Conservation (phyloP, 2,797 vertebrate genomes). For the Sebastes kiyomatsui region DNA sequence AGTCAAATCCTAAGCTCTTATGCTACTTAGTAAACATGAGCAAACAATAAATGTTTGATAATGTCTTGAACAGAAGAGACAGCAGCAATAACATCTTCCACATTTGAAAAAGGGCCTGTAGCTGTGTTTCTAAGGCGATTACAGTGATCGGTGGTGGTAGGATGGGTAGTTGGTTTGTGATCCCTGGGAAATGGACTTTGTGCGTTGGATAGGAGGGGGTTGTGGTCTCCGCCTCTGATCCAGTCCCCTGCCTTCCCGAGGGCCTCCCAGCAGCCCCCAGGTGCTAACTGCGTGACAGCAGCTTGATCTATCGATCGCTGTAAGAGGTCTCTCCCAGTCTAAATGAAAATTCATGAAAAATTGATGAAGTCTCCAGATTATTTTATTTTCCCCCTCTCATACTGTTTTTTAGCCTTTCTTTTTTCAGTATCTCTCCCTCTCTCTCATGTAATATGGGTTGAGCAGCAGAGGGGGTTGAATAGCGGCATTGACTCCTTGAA, state of each 20-base stretch:
- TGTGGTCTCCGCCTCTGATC: conserved; percentile 74
- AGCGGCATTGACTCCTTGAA: conserved; percentile 81
- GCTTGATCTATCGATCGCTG: conserved; percentile 96
- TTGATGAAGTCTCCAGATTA: conserved; percentile 94
- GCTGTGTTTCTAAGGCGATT: conserved; percentile 29
- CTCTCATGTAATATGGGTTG: conserved; percentile 59
- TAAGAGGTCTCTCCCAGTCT: conserved; percentile 89
- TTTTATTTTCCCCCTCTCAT: conserved; percentile 74
- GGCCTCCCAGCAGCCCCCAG: conserved; percentile 87
- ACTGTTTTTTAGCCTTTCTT: conserved; percentile 42
- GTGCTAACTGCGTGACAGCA: conserved; percentile 94
- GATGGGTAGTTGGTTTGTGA: conserved; percentile 52
- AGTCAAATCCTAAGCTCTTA: background rate
- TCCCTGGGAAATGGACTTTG: conserved; percentile 27
- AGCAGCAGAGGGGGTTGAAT: conserved; percentile 73
- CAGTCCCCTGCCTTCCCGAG: conserved; percentile 74
- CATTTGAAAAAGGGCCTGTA: background rate
- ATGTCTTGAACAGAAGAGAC: background rate
- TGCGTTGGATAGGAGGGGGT: conserved; percentile 41
- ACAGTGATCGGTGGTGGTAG: conserved; percentile 13
- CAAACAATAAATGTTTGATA: background rate
- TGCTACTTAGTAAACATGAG: background rate
- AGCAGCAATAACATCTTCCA: background rate
- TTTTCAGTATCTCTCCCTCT: conserved; percentile 1
- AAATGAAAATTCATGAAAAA: conserved; percentile 99